Percentiles rank a stretch among this genome's conserved stretches.
phyloP scores from a whole-genome alignment of 2,888 invertebrate species.

The Tubiluchus corallicola region DNA sequence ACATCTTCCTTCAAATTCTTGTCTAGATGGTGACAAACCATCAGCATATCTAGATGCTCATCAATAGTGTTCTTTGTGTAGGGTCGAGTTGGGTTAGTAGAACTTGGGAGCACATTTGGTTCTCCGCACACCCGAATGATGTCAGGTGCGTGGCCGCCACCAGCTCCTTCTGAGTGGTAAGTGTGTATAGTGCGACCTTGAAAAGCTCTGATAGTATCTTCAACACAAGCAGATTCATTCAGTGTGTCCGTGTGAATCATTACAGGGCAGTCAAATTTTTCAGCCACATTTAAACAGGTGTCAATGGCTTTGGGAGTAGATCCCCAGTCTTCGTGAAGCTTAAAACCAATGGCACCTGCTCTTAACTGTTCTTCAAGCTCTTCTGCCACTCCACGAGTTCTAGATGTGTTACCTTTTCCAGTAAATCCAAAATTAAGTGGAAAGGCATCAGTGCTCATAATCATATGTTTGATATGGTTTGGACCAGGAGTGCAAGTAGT shows the following conservation, averaged over 20 bases:
- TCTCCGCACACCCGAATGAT: constrained; percentile 20
- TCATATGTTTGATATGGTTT: constrained; percentile 23
- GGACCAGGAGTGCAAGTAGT: constrained; percentile 27
- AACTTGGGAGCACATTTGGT: constrained; percentile 23
- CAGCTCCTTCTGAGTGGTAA: constrained; percentile 27
- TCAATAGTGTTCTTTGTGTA: constrained; percentile 25
- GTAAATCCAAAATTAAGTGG: constrained; percentile 28
- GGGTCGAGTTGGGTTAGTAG: constrained; percentile 26
- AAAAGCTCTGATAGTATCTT: constrained; percentile 22
- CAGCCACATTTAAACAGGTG: constrained; percentile 22
- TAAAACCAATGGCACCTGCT: constrained; percentile 25
- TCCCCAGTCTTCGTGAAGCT: constrained; percentile 28
- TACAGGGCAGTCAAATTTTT: constrained; percentile 24
- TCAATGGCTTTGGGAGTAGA: constrained; percentile 26
- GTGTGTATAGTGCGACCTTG: constrained; percentile 24
- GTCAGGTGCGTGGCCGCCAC: constrained; percentile 26
- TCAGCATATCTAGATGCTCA: constrained; percentile 26
- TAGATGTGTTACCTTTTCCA: constrained; percentile 16
- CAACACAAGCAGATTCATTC: constrained; percentile 25
- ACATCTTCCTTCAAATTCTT: constrained; percentile 25
- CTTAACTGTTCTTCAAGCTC: constrained; percentile 22
- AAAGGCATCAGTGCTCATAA: constrained; percentile 25
- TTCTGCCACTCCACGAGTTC: constrained; percentile 15
- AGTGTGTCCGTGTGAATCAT: constrained; percentile 27
- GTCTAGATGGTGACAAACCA: constrained; percentile 27